Base-by-base conservation (phyloP, 2,888 invertebrate genomes). In the Phymatocera aterrima region DNA sequence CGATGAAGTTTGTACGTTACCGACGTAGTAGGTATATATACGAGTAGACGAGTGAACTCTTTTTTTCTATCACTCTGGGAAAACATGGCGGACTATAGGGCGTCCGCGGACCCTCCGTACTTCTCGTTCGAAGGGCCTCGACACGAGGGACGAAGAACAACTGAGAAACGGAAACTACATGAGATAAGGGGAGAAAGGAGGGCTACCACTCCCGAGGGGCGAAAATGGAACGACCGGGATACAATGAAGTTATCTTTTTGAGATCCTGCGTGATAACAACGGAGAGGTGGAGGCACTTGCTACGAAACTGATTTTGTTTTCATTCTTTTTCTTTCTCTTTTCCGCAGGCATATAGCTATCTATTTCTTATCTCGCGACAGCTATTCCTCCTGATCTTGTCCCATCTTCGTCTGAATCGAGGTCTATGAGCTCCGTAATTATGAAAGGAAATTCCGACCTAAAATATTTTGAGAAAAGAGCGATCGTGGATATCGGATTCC, bases 101-200 rank as follows among this genome's bases (percentile, higher is more conserved):
- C n/a, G n/a, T n/a, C n/a, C n/a, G n/a, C n/a, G n/a, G n/a, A n/a
- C n/a, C n/a, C n/a, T n/a, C n/a, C 28, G 31, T 51, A 31, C n/a
- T 48, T 72, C n/a, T 24, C n/a, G 18, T 34, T 51, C 18, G 28
- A 72, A 24, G 28, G 48, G 31, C 34, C 51, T 51, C 31, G 34
- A 51, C 31, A 51, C 10, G 34, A 72, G 48, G 72, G 72, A 72
- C 18, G 72, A 72, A 72, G 48, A 72, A 34, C 34, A 72, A 72
- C 51, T 15, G 28, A 51, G 48, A 51, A n/a, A 43, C 51, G 48
- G 10, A 4, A 72, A 51, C 34, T 10, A 51, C 31, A 31, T 10
- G 34, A 72, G 72, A 72, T 72, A 72, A 72, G 72, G 72, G 51
- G 51, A 51, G n/a, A 72, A 72, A 48, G 51, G 12, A 72, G 0